Percentiles rank a stretch among this genome's conserved stretches.
These are phyloP conservation scores for Metacarcinus magister DNA, from an alignment of 2,888 invertebrate species.

Conservation along the genomic window DNA sequence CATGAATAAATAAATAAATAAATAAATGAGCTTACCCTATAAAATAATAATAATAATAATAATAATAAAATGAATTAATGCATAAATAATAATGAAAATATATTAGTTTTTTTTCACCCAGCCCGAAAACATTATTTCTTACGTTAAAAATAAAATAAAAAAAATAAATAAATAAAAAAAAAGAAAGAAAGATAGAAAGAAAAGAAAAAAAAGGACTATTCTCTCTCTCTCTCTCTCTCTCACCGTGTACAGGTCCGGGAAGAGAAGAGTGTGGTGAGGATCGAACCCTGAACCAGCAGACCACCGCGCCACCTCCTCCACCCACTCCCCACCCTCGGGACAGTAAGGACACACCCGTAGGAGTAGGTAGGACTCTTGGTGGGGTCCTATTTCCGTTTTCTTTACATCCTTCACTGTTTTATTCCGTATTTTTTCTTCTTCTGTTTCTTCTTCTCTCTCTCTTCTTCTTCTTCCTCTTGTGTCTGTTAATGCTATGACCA, in stretches of 20 bases:
- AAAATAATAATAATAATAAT: too few relatives aligned
- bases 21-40: too few relatives aligned
- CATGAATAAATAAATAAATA: not conserved
- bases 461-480: not conserved
- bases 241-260: constrained; percentile 70
- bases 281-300: not conserved
- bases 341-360: not conserved
- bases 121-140: not conserved
- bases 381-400: not conserved
- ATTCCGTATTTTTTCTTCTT: not conserved
- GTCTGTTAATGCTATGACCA: not conserved
- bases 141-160: not conserved
- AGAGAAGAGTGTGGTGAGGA: not conserved
- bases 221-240: not conserved
- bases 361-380: not conserved
- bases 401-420: not conserved
- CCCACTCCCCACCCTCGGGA: not conserved
- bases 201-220: not conserved
- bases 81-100: not conserved
- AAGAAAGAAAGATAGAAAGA: not conserved
- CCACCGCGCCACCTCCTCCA: not conserved
- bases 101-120: not conserved
- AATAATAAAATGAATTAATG: too few relatives aligned
- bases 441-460: not conserved
- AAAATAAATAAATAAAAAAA: not conserved